Evolutionary conservation across 2,888 invertebrate species (phyloP), one percentile per base, ranked within the genome.

Genomic region (Smittia aterrima): DNA sequence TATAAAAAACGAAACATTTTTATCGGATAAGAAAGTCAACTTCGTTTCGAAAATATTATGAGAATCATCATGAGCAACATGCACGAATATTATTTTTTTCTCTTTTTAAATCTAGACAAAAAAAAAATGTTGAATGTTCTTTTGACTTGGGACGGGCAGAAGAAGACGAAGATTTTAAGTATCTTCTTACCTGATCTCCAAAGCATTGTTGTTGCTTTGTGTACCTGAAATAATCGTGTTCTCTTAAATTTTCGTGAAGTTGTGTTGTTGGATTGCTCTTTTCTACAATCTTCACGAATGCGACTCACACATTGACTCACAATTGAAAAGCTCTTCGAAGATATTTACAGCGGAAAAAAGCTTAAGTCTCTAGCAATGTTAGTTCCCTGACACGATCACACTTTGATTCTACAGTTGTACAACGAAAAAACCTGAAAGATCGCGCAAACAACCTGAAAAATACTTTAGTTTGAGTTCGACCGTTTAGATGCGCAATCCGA

Each of bases 361-460:
- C 47, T 47, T 24, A 11, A 71, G 47, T 25, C 40, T 1, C 40
- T 47, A 7, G 53, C 20, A 3, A 1, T 38, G 62, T 72, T n/a
- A 11, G 38, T 53, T 25, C 18, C 18, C 71, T 40, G n/a, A 53
- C 25, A 25, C 32, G 3, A 25, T 6, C 9, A 16, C 22, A 32
- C 13, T 70, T 0, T n/a, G n/a, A n/a, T 18, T n/a, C 16, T 24
- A 20, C 24, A 1, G 58, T 53, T 53, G 53, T 47, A 47, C 16
- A 62, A 54, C 25, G 71, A 68, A 72, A 72, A 70, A 72, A 72
- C 72, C 72, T 62, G 72, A 72, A 72, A 53, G 9, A 62, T 62
- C 72, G 72, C 70, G 70, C 54, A 70, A 70, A 70, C 58, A 72
- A 72, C 72, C 72, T 72, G 72, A 72, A n/a, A n/a, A 72, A 38